Evolutionary conservation across 2,797 vertebrate species (phyloP), one percentile per base, ranked within the genome.

Genomic region (Tokudaia muenninki): DNA sequence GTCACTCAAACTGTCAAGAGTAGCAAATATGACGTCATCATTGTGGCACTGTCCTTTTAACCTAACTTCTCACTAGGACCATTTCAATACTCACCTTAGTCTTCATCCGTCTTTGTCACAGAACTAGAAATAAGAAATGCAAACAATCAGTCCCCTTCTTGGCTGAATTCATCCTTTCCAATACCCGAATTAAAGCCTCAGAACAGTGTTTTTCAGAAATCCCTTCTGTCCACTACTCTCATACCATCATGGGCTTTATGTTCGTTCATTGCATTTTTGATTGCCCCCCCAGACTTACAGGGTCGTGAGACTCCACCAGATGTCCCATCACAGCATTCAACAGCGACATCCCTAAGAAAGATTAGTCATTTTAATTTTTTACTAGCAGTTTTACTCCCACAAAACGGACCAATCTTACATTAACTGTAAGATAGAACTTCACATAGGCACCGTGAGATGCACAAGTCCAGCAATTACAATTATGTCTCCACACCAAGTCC

Each of bases 21-120:
- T 99, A 99, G 99, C 99, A 99, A 99, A 99, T 99, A 98, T 4
- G 87, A 1, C 24, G 98, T 99, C 99, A 99, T 99, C 99, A 99
- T 90, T 90, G 98, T 93, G 98, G 99, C 99, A 99, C 98, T 6
- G 0, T 3, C 7, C 50, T 65, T 86, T 22, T 8, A 12, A 59
- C 1, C 4, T 21, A 75, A 14, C 4, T 6, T 31, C 2, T 31
- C 13, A 21, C 2, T 11, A 17, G 9, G 6, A 1, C 1, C 4
- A 72, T 34, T 65, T 82, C 41, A 31, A 9, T 34, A 87, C 94
- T 96, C 89, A 98, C 98, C 97, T 96, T 47, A 3, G 11, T 12
- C 13, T 57, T 91, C 26, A 81, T 4, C 5, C 1, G 0, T 57
- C 41, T 70, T 57, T 1, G 5, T 14, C 37, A 81, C 22, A 0